phyloP scores from a whole-genome alignment of 2,113 vertebrate genomes.

The Megaceryle maxima region DNA sequence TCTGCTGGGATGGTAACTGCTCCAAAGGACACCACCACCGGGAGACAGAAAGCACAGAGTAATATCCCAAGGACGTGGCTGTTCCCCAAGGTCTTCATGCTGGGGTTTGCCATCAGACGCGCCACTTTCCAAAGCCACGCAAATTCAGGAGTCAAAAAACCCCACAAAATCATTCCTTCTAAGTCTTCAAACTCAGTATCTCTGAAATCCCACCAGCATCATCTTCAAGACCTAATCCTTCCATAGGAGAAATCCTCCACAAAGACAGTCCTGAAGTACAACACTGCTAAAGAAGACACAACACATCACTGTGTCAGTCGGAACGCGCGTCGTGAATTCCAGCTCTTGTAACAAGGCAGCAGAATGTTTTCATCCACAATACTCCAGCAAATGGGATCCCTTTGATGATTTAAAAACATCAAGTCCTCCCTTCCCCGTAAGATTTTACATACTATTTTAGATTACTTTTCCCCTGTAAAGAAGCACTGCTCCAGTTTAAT shows the following conservation, averaged over 20 bases:
- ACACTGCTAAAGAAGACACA: background rate
- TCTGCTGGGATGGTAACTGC: slow-evolving; percentile 31
- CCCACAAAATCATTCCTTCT: background rate
- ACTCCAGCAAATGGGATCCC: background rate
- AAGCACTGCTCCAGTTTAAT: background rate
- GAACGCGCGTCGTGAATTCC: fast-evolving
- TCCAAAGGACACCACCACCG: background rate
- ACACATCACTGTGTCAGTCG: fast-evolving
- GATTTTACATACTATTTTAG: background rate
- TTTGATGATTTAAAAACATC: no score
- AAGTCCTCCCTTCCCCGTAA: background rate
- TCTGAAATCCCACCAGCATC: background rate
- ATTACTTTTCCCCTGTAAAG: background rate
- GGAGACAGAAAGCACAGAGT: background rate
- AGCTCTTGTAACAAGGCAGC: background rate
- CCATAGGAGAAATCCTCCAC: background rate
- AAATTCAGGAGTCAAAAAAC: background rate
- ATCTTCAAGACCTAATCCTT: background rate
- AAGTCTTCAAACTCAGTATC: background rate
- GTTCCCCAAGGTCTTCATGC: background rate
- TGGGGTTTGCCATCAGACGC: background rate
- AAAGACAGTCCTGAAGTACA: background rate
- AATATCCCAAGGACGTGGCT: background rate
- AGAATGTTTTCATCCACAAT: background rate
- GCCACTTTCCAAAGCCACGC: background rate